phyloP scores from a whole-genome alignment of 2,888 invertebrate genomes.

The Gryllus longicercus region DNA sequence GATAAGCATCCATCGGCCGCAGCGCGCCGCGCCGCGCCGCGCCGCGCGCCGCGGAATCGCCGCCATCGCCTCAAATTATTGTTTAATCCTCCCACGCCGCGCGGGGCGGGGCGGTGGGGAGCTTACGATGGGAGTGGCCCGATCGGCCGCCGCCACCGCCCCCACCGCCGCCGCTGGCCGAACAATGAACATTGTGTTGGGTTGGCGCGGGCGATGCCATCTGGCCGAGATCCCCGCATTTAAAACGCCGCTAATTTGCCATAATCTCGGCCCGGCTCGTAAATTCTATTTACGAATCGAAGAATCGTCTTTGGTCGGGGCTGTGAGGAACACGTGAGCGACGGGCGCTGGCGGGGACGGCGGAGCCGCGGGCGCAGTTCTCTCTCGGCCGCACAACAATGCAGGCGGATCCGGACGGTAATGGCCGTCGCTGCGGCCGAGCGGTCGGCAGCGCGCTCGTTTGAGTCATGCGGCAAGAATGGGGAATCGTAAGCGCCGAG shows the following conservation, averaged over 20 bases:
- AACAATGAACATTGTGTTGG: constrained; percentile 2
- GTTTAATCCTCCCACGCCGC: neutral
- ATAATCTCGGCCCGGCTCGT: neutral
- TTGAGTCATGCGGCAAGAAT: neutral
- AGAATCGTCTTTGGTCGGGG: neutral
- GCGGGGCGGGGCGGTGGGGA: too few relatives aligned
- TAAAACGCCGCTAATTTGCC: constrained; percentile 17
- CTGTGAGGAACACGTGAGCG: neutral
- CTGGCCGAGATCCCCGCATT: constrained; percentile 8
- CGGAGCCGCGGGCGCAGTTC: neutral
- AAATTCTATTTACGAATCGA: constrained; percentile 11
- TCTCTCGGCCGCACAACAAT: neutral
- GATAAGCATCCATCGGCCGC: constrained; percentile 1
- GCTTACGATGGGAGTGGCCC: constrained; percentile 7
- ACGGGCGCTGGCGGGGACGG: neutral
- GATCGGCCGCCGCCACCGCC: neutral
- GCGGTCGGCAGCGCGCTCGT: neutral
- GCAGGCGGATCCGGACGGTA: neutral
- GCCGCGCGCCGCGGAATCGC: neutral
- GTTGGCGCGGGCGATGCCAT: neutral
- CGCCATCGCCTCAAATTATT: constrained; percentile 7
- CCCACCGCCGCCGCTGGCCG: neutral
- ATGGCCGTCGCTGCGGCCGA: neutral
- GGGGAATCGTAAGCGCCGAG: neutral
- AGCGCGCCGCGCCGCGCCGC: neutral